Evolutionary conservation across 2,797 vertebrate species (phyloP).

Genomic region (Argya squamiceps): DNA sequence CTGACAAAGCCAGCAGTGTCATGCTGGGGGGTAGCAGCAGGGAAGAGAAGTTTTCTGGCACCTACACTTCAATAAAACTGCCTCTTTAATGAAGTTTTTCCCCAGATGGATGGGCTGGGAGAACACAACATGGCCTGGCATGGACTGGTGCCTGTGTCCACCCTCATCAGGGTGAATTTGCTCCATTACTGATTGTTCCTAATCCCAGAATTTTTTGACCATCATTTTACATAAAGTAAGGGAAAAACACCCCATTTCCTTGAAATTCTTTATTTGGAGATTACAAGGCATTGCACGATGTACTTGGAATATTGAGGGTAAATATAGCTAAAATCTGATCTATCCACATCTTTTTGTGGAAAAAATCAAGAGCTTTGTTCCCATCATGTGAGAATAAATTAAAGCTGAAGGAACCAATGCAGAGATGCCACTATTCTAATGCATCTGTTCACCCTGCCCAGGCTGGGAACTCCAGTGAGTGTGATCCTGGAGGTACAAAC

Average conservation of each 20-base stretch:
- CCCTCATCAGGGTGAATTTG: not conserved
- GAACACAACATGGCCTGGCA: not conserved
- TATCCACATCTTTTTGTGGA: not conserved
- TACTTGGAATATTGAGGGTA: not conserved
- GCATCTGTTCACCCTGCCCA: not conserved
- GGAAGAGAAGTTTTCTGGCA: not conserved
- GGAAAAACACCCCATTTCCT: not conserved
- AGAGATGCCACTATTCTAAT: not conserved
- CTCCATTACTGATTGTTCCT: not conserved
- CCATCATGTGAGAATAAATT: not conserved
- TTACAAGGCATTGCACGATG: not conserved
- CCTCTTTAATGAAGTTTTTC: not conserved
- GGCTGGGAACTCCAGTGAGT: not conserved
- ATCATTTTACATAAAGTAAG: not conserved
- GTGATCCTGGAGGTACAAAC: not conserved
- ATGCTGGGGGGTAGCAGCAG: not conserved
- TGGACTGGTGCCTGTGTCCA: not conserved
- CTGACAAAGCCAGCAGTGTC: not conserved
- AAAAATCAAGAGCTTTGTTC: not conserved
- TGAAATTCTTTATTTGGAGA: not conserved
- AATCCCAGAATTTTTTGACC: not conserved
- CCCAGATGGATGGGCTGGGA: not conserved
- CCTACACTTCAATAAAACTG: not conserved
- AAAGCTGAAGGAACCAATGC: not conserved
- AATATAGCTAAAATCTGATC: not conserved